Evolutionary conservation across 2,113 vertebrate genomes (phyloP).

Genomic region (Rhabdomys dilectus): DNA sequence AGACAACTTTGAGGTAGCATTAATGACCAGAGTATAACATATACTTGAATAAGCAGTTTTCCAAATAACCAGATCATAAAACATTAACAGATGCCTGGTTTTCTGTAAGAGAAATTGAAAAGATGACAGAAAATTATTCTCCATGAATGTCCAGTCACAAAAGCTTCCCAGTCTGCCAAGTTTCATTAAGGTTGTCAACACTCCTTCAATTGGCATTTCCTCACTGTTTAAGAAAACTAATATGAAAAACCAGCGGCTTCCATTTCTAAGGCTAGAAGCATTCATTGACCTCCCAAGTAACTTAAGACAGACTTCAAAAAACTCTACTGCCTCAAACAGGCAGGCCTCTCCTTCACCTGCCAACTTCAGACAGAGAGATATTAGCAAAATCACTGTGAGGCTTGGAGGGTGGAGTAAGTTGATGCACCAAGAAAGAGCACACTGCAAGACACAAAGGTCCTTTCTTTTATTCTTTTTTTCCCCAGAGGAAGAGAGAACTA

Average conservation of each 20-base stretch:
- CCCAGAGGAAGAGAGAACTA: not conserved
- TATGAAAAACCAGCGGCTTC: not conserved
- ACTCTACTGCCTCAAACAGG: not conserved
- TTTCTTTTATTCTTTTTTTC: not conserved
- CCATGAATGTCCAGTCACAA: constrained; percentile 14
- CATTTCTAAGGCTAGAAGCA: constrained; percentile 18
- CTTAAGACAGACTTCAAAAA: not conserved
- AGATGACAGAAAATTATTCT: not conserved
- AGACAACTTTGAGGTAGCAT: not conserved
- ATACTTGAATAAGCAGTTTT: not conserved
- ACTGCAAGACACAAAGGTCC: not conserved
- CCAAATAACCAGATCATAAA: not conserved
- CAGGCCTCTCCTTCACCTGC: not conserved
- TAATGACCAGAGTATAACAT: not conserved
- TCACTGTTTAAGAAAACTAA: not conserved
- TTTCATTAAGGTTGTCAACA: not conserved
- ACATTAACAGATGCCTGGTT: not conserved
- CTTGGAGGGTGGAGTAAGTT: not conserved
- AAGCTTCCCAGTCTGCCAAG: not conserved
- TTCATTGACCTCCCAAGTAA: not conserved
- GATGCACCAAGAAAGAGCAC: not conserved
- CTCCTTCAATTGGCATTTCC: not conserved
- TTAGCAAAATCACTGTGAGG: not conserved
- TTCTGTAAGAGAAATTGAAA: not conserved
- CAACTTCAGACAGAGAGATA: not conserved